Evolutionary conservation across 2,888 invertebrate species (phyloP), one percentile per base, ranked within the genome.

Genomic region (Lordiphosa andalusiaca): DNA sequence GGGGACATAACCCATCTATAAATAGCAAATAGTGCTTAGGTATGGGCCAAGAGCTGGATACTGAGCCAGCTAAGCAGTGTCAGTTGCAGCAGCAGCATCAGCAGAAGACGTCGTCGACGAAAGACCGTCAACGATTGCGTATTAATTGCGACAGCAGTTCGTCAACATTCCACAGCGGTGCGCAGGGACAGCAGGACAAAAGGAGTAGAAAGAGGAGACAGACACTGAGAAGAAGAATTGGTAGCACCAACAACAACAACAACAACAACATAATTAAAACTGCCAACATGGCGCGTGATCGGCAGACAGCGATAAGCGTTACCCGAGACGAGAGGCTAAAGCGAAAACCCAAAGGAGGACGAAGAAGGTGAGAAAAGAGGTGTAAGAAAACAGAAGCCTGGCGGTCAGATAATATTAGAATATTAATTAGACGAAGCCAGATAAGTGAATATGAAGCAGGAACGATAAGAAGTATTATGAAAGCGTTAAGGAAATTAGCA

Each of bases 251-350:
- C 61, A 47, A 53, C 61, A 44, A 65, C 7, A 53, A 2, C 19
- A 19, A 35, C 61, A 47, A 53, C 83, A 78, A 82, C 75, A 76
- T 76, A 76, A 76, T 76, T 76, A 78, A 76, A 76, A 56, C 83
- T 83, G 75, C 62, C 80, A 78, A 78, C 83, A 83, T 78, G 83
- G 83, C 80, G 80, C 75, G 83, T 75, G 83, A 76, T 82, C 83
- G 78, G 70, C 69, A 69, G 72, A 64, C 83, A 62, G 67, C 75
- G 75, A 76, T 76, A 82, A 76, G 66, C 75, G 53, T 63, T 48
- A 68, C 64, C 49, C 33, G 67, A 66, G 60, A 66, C 59, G 37
- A 53, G 33, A 30, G 53, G 50, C 50, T 6, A 36, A 41, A 39
- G 2, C 36, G 12, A 38, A n/a, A 37, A 46, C 10, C 21, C 10